Evolutionary conservation across 92 coral and sea anemone genomes (phyloP), one percentile per base, ranked within the genome.

Genomic region (Hydrozoanthus gracilis): DNA sequence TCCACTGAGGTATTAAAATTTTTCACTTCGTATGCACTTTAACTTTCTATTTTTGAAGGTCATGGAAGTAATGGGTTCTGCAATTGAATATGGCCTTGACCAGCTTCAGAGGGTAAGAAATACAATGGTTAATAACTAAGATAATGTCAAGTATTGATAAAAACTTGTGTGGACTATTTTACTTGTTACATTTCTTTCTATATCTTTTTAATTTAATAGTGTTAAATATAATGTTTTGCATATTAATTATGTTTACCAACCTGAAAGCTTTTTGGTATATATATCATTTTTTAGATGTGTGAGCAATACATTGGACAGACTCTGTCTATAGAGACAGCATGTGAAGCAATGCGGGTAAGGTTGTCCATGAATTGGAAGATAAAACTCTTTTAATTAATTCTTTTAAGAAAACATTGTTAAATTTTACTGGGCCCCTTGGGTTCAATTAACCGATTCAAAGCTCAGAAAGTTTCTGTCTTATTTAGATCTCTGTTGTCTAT

Each of bases 241-340:
- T 27, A 27, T 27, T 27, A 7, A 5, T 17, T 16, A 6, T 5
- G 7, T 18, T 20, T 17, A n/a, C 20, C 39, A 66, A 4, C 39
- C 49, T 16, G 14, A 68, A 1, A 13, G 46, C 10, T 68, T 4
- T 8, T 68, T 68, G 8, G 39, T 27, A 18, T 7, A 17, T 27
- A 27, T 27, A 27, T 27, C 39, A 27, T 77, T 73, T 61, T 76
- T 10, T 84, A 96, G 99, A 95, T 96, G 47, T 96, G 99, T 90
- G 99, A 95, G 55, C 94, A 95, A 74, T 96, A 91, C 78, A 95
- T 96, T 39, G 98, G 95, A 51, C 95, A 96, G 82, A 93, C 99
- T 3, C 92, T 96, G 60, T 88, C 94, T 10, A 66, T 93, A 51
- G 90, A 91, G n/a, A 93, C 98, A 69, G 98, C 98, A 27, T 95